phyloP scores from a whole-genome alignment of 2,888 invertebrate species.

The Andrena praecox region DNA sequence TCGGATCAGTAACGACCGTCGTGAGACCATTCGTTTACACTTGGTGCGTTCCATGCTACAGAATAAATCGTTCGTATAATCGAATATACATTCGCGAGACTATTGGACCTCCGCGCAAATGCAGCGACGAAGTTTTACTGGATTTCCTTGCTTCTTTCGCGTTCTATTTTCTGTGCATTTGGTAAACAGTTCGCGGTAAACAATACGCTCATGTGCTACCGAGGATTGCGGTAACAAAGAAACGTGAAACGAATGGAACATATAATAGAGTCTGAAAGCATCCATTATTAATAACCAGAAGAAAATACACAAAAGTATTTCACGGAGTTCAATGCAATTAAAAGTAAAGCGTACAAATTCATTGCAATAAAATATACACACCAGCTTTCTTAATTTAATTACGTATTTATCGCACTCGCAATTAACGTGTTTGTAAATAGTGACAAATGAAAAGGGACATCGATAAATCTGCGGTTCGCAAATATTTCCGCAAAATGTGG shows the following conservation, averaged over 20 bases:
- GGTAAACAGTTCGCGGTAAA: slow-evolving; percentile 12
- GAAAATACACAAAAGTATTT: neutral
- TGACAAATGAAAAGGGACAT: neutral
- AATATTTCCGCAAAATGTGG: slow-evolving; percentile 9
- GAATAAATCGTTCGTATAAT: slow-evolving; percentile 60
- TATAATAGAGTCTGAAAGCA: neutral
- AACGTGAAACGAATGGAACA: neutral
- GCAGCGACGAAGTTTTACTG: slow-evolving; percentile 10
- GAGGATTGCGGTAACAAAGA: neutral
- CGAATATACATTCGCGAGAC: slow-evolving; percentile 39
- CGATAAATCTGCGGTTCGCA: neutral
- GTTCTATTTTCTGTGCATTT: neutral
- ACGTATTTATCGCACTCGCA: neutral
- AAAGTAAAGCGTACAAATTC: neutral
- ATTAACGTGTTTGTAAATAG: slow-evolving; percentile 9
- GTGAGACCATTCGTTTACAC: slow-evolving; percentile 29
- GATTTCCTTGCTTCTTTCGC: slow-evolving; percentile 2
- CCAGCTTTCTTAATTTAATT: slow-evolving; percentile 9
- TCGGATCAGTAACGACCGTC: slow-evolving; percentile 25
- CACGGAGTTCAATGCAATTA: neutral
- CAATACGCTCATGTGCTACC: neutral
- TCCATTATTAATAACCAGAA: neutral
- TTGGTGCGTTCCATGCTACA: slow-evolving; percentile 38
- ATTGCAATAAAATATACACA: neutral
- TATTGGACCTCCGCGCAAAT: slow-evolving; percentile 19